phyloP scores from a whole-genome alignment of 1,140 invertebrate genomes.

The Dinoponera quadriceps region DNA sequence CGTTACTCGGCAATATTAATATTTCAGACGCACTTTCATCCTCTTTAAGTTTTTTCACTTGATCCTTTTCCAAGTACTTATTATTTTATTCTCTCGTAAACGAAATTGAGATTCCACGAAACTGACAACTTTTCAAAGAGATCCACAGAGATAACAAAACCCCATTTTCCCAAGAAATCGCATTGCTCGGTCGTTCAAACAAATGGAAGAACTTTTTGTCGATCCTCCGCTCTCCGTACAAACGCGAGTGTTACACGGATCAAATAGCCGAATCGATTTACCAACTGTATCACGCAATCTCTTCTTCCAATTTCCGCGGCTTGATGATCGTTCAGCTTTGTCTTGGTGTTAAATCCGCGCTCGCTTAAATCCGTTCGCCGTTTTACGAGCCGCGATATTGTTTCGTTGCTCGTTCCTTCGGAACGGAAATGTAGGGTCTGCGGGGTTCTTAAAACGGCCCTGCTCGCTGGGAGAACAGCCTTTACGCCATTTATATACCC shows the following conservation, averaged over 20 bases:
- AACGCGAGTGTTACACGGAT: too few relatives aligned
- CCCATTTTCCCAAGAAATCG: not conserved
- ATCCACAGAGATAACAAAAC: not conserved
- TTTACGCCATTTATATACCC: conserved; percentile 69
- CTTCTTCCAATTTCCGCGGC: not conserved
- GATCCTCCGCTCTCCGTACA: conserved; percentile 49
- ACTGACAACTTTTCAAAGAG: too few relatives aligned
- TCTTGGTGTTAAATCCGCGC: not conserved
- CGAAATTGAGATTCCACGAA: too few relatives aligned
- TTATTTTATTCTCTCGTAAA: too few relatives aligned
- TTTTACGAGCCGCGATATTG: conserved; percentile 31
- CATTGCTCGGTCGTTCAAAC: conserved; percentile 23
- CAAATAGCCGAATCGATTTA: not conserved
- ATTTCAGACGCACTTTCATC: too few relatives aligned
- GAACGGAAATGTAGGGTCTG: conserved; percentile 25
- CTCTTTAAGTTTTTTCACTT: too few relatives aligned
- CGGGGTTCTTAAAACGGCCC: conserved; percentile 35
- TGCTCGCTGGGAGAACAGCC: conserved; percentile 60
- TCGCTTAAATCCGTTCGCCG: conserved; percentile 8
- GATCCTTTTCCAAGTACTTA: too few relatives aligned
- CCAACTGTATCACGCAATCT: conserved; percentile 19
- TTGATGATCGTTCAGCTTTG: not conserved
- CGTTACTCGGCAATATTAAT: too few relatives aligned
- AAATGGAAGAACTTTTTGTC: conserved; percentile 66
- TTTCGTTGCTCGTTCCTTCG: conserved; percentile 4